phyloP scores from a whole-genome alignment of 2,113 vertebrate genomes.

The Otus sunia region DNA sequence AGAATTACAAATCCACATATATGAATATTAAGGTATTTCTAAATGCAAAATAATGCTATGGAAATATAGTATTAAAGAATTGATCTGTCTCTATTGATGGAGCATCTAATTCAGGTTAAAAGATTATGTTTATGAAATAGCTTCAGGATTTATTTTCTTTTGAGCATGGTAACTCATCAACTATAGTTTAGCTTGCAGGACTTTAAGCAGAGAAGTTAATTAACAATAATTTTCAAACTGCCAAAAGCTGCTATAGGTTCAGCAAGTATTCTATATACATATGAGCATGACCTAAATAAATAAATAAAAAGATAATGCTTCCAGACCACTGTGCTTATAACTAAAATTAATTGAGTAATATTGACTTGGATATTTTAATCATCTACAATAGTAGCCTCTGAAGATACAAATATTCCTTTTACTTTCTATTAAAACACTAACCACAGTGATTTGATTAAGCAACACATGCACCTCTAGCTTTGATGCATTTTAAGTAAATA shows the following conservation, averaged over 20 bases:
- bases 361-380: constrained; percentile 65
- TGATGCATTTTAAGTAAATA: background rate
- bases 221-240: constrained; percentile 65
- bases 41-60: constrained; percentile 16
- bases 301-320: constrained; percentile 35
- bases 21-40: background rate
- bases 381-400: constrained; percentile 28
- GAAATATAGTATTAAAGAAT: constrained; percentile 55
- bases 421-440: constrained; percentile 49
- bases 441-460: constrained; percentile 28
- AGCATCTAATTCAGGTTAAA: constrained; percentile 69
- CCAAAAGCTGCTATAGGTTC: constrained; percentile 23
- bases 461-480: background rate
- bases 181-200: constrained; percentile 56
- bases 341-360: constrained; percentile 66
- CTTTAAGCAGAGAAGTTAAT: constrained; percentile 71
- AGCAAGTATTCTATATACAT: background rate
- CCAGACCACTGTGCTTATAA: constrained; percentile 52
- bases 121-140: constrained; percentile 62
- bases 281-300: background rate
- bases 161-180: constrained; percentile 55
- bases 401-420: constrained; percentile 44
- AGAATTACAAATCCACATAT: background rate
- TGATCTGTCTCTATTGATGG: constrained; percentile 54
- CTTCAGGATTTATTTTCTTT: constrained; percentile 62